These are phyloP conservation scores for Solenopsis fugax DNA, from an alignment of 1,140 invertebrate species.

Conservation along the genomic window DNA sequence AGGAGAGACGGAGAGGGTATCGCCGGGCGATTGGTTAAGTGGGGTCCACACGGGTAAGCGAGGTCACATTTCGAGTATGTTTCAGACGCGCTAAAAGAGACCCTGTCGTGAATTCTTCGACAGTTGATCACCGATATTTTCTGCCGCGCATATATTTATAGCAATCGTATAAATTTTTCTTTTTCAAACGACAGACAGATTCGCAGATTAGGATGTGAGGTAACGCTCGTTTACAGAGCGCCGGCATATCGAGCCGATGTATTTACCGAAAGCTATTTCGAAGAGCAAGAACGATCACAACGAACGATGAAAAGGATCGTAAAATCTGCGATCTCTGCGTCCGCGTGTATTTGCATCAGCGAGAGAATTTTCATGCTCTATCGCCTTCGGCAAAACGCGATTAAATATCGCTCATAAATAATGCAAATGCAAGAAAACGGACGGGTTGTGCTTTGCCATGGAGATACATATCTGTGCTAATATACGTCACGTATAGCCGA, in stretches of 20 bases:
- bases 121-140: conserved; percentile 53
- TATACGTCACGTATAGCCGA: not conserved
- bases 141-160: not conserved
- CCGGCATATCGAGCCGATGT: not conserved
- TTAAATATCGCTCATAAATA: conserved; percentile 54
- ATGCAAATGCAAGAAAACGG: conserved; percentile 36
- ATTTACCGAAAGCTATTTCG: conserved; percentile 11
- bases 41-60: conserved; percentile 74
- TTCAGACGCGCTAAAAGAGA: conserved; percentile 65
- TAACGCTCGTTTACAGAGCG: not conserved
- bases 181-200: not conserved
- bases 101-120: conserved; percentile 50
- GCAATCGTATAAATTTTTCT: not conserved
- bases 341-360: not conserved
- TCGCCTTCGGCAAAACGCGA: conserved; percentile 20
- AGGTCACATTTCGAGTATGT: conserved; percentile 77
- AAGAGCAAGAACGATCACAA: not conserved
- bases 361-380: conserved; percentile 32
- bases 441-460: not conserved
- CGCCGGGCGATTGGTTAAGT: conserved; percentile 76
- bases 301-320: conserved; percentile 1
- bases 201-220: not conserved
- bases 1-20: conserved; percentile 59
- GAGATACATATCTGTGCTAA: conserved; percentile 25
- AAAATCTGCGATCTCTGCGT: not conserved